Percentiles rank a stretch among this genome's conserved stretches.
Evolutionary conservation across 2,888 invertebrate genomes (phyloP).

Genomic region (Hemaris fuciformis): DNA sequence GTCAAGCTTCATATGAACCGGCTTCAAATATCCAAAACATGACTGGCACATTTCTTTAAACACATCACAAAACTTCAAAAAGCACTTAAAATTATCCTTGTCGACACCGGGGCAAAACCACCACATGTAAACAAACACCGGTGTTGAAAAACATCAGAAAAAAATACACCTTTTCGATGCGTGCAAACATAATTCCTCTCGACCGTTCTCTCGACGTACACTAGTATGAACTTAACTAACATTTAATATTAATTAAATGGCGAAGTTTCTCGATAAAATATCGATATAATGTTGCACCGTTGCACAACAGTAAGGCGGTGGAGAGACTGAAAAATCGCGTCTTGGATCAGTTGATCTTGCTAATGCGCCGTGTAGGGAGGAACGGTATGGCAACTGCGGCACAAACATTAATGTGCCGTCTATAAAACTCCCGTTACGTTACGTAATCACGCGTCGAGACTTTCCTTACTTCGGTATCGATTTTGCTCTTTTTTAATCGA

Average conservation of each 20-base stretch:
- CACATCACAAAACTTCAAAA: neutral
- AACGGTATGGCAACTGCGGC: slow-evolving; percentile 11
- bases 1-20: neutral
- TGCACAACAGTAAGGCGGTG: slow-evolving; percentile 19
- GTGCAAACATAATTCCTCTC: slow-evolving; percentile 50
- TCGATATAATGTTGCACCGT: slow-evolving; percentile 22
- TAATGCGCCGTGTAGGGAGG: slow-evolving; percentile 7
- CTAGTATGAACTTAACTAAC: slow-evolving; percentile 56
- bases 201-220: slow-evolving; percentile 56
- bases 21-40: neutral
- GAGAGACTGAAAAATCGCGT: slow-evolving; percentile 29
- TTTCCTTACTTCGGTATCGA: neutral
- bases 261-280: slow-evolving; percentile 20
- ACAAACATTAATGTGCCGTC: neutral
- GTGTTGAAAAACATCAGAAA: slow-evolving; percentile 16
- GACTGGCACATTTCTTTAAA: neutral
- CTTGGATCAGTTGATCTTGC: slow-evolving; percentile 8
- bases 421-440: slow-evolving; percentile 3
- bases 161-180: slow-evolving; percentile 49
- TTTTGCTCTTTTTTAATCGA: neutral
- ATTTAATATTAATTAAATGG: slow-evolving; percentile 50
- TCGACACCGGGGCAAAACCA: neutral
- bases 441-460: neutral
- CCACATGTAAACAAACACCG: neutral
- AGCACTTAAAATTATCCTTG: neutral